Conservation (phyloP, 2,888 invertebrate species). For the Dinocampus coccinellae region DNA sequence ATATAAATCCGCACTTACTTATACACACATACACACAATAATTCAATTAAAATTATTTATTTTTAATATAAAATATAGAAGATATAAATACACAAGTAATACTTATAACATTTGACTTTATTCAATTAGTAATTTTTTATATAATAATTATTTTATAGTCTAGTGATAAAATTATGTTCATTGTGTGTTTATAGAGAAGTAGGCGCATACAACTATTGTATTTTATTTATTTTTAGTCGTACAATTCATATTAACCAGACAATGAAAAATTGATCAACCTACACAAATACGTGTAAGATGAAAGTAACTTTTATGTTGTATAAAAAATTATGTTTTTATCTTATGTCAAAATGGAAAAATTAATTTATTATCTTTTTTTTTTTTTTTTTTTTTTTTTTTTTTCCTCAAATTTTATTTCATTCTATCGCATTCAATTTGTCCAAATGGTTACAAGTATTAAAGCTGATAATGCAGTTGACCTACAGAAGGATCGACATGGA, state of each 20-base stretch:
- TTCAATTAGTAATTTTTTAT: not conserved
- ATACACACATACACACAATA: no score
- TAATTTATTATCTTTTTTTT: not conserved
- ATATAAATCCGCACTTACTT: no score
- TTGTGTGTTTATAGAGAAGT: not conserved
- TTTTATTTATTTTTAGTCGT: not conserved
- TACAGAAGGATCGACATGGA: constrained; percentile 26
- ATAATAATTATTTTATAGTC: not conserved
- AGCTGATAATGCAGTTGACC: constrained; percentile 23
- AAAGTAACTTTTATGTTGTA: not conserved
- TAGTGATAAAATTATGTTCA: not conserved
- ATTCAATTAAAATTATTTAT: no score
- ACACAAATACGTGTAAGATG: not conserved
- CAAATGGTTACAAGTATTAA: not conserved
- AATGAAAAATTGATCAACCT: not conserved
- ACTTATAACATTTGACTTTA: no score
- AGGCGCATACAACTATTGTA: not conserved
- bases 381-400: not conserved
- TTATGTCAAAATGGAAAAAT: not conserved
- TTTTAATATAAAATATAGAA: no score
- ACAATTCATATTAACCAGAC: not conserved
- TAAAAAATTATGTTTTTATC: not conserved
- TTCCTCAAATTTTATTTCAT: no score
- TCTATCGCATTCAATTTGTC: not conserved
- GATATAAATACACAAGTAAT: no score